A percentile compares a stretch with the other conserved stretches of the same genome.
Evolutionary conservation across 2,113 vertebrate genomes (phyloP).

Genomic region (Romanogobio albipinnatus): DNA sequence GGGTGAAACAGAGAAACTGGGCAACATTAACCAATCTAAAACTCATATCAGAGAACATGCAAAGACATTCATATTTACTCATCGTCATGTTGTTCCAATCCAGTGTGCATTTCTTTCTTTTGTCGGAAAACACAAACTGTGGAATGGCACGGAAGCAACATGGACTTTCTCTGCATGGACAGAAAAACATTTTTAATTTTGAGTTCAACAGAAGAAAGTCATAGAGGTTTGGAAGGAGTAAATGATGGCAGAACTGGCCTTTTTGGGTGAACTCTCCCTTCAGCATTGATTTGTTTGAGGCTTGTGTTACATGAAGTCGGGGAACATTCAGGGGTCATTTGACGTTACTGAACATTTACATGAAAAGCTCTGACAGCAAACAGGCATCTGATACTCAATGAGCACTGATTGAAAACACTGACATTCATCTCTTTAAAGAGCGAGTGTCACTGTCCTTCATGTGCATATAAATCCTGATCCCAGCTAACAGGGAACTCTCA

Average conservation of each 20-base stretch:
- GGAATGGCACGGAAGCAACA: too few relatives aligned
- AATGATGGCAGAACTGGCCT: not conserved
- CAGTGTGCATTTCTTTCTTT: not conserved
- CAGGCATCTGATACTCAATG: constrained; percentile 24
- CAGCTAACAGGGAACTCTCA: too few relatives aligned
- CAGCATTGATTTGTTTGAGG: constrained; percentile 15
- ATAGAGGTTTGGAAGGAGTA: not conserved
- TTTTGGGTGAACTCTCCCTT: not conserved
- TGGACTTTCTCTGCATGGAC: not conserved
- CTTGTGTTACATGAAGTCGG: not conserved
- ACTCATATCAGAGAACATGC: not conserved
- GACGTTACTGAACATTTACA: not conserved
- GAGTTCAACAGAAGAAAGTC: not conserved
- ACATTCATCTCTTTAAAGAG: constrained; percentile 51
- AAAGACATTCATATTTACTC: not conserved
- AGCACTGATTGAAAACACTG: not conserved
- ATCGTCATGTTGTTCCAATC: not conserved
- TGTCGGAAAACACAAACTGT: too few relatives aligned
- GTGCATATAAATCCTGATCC: constrained; percentile 54
- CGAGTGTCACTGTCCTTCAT: constrained; percentile 38
- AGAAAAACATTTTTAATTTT: not conserved
- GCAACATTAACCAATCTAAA: not conserved
- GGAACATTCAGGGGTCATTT: constrained; percentile 25
- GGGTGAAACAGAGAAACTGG: not conserved
- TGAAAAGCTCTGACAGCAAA: not conserved